phyloP scores from a whole-genome alignment of 2,113 vertebrate genomes.

The Notechis scutatus region DNA sequence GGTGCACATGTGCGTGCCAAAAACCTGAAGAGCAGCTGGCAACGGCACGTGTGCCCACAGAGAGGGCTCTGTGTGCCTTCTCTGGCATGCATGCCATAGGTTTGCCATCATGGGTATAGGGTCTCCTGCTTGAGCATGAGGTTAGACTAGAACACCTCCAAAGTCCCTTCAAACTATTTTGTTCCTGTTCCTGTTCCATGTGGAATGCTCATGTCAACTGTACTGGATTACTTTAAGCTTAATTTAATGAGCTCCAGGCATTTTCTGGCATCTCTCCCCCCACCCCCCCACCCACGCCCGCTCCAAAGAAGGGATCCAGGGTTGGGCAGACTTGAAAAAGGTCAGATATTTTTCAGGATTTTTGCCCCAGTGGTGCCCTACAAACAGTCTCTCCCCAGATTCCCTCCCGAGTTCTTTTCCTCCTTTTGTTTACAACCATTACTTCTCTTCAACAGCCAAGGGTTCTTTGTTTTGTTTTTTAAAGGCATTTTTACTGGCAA shows the following conservation, averaged over 20 bases:
- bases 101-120: no score
- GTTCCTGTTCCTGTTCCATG: not conserved
- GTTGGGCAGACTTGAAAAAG: not conserved
- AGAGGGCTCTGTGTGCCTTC: no score
- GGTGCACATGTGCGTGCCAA: no score
- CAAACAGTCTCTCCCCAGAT: not conserved
- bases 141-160: not conserved
- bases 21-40: no score
- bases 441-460: not conserved
- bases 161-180: not conserved
- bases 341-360: not conserved
- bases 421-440: not conserved
- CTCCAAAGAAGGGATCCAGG: not conserved
- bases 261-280: not conserved
- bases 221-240: not conserved
- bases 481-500: conserved; percentile 3
- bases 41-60: no score
- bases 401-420: not conserved
- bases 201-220: not conserved
- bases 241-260: not conserved
- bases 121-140: no score
- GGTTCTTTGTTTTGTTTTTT: not conserved
- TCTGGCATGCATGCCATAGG: no score
- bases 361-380: not conserved
- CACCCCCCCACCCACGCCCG: fast-evolving